phyloP scores from a whole-genome alignment of 2,888 invertebrate genomes.

The Ennomos quercinarius region DNA sequence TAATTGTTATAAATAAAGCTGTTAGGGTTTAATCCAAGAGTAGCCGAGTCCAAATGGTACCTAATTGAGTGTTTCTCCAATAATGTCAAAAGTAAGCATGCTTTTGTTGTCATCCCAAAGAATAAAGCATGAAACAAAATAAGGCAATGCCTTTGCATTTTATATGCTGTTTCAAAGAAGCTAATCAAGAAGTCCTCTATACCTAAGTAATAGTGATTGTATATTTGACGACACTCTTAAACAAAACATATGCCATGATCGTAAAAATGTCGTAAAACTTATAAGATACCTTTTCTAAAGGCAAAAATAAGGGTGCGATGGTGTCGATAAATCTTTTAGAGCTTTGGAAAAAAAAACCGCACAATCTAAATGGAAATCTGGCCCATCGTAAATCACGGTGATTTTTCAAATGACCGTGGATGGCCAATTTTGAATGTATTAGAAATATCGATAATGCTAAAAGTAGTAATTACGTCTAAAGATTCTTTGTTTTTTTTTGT shows the following conservation, averaged over 20 bases:
- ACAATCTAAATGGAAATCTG: neutral
- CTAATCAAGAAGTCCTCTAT: constrained; percentile 1
- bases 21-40: no score
- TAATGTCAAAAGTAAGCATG: no score
- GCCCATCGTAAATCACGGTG: no score
- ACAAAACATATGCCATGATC: constrained; percentile 34
- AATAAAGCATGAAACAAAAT: constrained; percentile 1
- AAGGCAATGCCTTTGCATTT: no score
- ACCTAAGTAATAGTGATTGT: constrained; percentile 24
- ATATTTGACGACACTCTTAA: constrained; percentile 14
- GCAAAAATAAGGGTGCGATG: constrained; percentile 12
- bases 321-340: constrained; percentile 14
- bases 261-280: constrained; percentile 43
- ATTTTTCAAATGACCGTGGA: no score
- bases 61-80: no score
- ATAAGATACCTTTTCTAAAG: constrained; percentile 5
- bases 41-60: no score
- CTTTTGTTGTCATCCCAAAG: no score
- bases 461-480: neutral
- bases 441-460: no score
- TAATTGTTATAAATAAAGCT: no score
- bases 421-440: no score
- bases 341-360: constrained; percentile 1
- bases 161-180: constrained; percentile 5
- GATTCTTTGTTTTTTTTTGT: neutral